Conservation (phyloP, 2,888 invertebrate species). For the Halocaridina rubra region DNA sequence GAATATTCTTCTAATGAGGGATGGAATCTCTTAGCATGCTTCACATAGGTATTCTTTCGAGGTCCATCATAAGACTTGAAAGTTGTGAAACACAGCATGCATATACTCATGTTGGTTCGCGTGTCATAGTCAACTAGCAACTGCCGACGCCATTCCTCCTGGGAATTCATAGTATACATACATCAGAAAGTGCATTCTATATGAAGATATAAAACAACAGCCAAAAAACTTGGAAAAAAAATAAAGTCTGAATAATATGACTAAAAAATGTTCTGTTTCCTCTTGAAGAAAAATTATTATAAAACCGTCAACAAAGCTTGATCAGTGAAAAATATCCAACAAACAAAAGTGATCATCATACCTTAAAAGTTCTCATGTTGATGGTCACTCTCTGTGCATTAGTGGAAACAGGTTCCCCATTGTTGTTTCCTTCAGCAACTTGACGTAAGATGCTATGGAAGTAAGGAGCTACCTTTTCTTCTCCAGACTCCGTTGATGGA, state of each 20-base stretch:
- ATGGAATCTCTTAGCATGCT: slow-evolving; percentile 63
- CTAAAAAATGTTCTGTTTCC: too few species aligned
- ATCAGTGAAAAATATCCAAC: too few species aligned
- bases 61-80: slow-evolving; percentile 64
- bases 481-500: slow-evolving; percentile 25
- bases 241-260: too few species aligned
- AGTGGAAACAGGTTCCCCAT: slow-evolving; percentile 21
- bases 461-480: slow-evolving; percentile 51
- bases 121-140: slow-evolving; percentile 62
- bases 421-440: slow-evolving; percentile 35
- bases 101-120: slow-evolving; percentile 63
- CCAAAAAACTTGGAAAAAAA: too few species aligned
- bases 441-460: slow-evolving; percentile 45
- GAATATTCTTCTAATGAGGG: slow-evolving; percentile 62
- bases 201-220: neutral
- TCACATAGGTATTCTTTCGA: slow-evolving; percentile 63
- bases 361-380: slow-evolving; percentile 64
- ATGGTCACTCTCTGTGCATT: slow-evolving; percentile 62
- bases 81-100: slow-evolving; percentile 64
- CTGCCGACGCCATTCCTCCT: slow-evolving; percentile 63
- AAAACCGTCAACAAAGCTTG: too few species aligned
- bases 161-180: too few species aligned
- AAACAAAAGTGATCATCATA: too few species aligned
- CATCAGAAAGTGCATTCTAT: neutral
- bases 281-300: too few species aligned